phyloP scores from a whole-genome alignment of 2,113 vertebrate genomes.

The Hyaena hyaena region DNA sequence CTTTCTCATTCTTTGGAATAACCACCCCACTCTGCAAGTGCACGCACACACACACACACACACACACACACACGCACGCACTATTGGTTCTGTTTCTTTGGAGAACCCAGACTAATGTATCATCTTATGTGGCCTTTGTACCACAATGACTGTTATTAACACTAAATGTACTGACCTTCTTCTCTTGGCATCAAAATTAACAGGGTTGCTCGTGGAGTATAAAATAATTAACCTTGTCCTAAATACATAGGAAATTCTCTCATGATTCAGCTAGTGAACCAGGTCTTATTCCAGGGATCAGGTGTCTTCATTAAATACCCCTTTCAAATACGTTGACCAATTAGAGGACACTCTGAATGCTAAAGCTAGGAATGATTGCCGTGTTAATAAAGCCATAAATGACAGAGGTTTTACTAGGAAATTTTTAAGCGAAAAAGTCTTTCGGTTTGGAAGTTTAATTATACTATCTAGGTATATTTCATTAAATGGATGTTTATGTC shows the following conservation, averaged over 20 bases:
- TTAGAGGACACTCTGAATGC: not conserved
- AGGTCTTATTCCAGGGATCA: not conserved
- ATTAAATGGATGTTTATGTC: not conserved
- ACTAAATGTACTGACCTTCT: not conserved
- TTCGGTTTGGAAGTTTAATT: not conserved
- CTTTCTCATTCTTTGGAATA: not conserved
- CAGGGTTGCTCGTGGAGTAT: not conserved
- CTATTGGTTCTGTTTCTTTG: not conserved
- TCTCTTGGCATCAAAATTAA: not conserved
- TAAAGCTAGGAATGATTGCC: not conserved
- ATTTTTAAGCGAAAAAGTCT: not conserved
- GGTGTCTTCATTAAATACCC: not conserved
- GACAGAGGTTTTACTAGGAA: not conserved
- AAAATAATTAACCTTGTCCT: not conserved
- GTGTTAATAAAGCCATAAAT: not conserved
- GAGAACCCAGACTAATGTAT: not conserved
- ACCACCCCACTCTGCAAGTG: not conserved
- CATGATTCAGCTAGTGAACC: not conserved
- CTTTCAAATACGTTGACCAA: not conserved
- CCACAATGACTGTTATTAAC: not conserved
- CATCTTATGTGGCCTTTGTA: not conserved
- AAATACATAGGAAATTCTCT: not conserved
- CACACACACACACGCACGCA: too few relatives aligned
- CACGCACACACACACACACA: not conserved
- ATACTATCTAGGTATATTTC: not conserved